Evolutionary conservation across 2,888 invertebrate genomes (phyloP).

Genomic region (Prenolepis imparis): DNA sequence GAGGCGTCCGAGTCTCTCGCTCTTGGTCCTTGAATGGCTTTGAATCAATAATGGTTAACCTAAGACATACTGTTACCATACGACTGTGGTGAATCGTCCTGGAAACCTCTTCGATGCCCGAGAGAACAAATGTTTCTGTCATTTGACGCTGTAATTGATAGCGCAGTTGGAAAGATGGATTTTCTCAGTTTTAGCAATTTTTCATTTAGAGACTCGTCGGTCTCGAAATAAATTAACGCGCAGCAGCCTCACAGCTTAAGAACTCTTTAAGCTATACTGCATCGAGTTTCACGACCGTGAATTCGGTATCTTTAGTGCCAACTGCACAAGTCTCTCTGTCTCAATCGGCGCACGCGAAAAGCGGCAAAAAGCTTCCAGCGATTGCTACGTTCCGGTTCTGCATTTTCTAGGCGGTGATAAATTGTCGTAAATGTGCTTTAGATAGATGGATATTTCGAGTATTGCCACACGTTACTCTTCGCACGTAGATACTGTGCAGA

Average conservation of each 20-base stretch:
- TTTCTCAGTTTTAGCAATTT: neutral
- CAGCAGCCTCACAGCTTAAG: neutral
- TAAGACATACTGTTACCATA: constrained; percentile 60
- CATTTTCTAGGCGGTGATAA: constrained; percentile 19
- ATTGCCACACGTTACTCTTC: constrained; percentile 32
- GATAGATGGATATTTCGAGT: constrained; percentile 28
- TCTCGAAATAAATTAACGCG: neutral
- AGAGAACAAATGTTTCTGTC: constrained; percentile 37
- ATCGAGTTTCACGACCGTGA: neutral
- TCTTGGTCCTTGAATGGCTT: constrained; percentile 39
- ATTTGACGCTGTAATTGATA: neutral
- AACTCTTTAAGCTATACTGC: neutral
- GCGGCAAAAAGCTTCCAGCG: neutral
- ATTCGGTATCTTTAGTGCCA: neutral
- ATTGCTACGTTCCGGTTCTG: neutral
- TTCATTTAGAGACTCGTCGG: neutral
- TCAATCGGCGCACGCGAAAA: neutral
- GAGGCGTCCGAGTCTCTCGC: constrained; percentile 28
- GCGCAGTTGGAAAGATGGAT: neutral
- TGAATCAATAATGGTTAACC: constrained; percentile 55
- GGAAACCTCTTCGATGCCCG: constrained; percentile 5
- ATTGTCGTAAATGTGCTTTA: constrained; percentile 19
- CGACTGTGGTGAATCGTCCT: constrained; percentile 33
- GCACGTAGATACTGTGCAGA: constrained; percentile 23
- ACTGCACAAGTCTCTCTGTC: neutral